Evolutionary conservation across 1,140 invertebrate species (phyloP).

Genomic region (Mycetomoellerius zeteki): DNA sequence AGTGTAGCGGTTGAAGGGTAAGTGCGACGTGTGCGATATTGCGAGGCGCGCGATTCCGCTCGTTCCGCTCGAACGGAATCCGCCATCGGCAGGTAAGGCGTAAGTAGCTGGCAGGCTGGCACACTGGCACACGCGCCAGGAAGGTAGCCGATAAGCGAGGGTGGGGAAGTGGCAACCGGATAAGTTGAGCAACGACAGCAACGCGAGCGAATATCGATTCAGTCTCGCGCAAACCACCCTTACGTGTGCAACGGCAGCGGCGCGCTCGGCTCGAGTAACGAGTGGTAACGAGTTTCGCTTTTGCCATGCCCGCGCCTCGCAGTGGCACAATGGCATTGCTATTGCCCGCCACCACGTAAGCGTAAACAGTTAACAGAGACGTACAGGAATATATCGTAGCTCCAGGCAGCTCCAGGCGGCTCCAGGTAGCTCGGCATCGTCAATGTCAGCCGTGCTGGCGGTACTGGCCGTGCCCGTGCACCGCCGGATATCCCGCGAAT

Average conservation of each 20-base stretch:
- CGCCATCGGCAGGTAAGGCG: conserved; percentile 47
- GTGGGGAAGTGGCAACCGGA: conserved; percentile 71
- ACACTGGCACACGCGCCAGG: conserved; percentile 64
- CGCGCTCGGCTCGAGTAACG: conserved; percentile 55
- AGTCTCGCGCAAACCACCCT: conserved; percentile 82
- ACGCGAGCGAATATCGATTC: conserved; percentile 79
- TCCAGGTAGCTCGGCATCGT: neutral
- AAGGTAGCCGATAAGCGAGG: conserved; percentile 47
- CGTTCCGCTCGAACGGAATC: conserved; percentile 42
- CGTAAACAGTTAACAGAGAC: conserved; percentile 57
- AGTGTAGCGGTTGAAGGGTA: too few relatives aligned
- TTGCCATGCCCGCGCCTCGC: conserved; percentile 44
- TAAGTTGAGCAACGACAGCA: conserved; percentile 73
- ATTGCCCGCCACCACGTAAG: too few relatives aligned
- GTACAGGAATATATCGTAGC: conserved; percentile 20
- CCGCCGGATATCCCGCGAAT: neutral
- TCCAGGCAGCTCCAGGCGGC: too few relatives aligned
- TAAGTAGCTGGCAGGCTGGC: conserved; percentile 52
- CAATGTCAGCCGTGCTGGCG: neutral
- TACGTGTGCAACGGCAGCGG: conserved; percentile 65
- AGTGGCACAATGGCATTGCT: too few relatives aligned
- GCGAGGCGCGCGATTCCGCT: conserved; percentile 19
- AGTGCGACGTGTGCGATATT: conserved; percentile 41
- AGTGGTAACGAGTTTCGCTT: neutral
- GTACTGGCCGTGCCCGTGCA: neutral